Evolutionary conservation across 2,797 vertebrate species (phyloP), one percentile per base, ranked within the genome.

Genomic region (Enteromius argenteus): DNA sequence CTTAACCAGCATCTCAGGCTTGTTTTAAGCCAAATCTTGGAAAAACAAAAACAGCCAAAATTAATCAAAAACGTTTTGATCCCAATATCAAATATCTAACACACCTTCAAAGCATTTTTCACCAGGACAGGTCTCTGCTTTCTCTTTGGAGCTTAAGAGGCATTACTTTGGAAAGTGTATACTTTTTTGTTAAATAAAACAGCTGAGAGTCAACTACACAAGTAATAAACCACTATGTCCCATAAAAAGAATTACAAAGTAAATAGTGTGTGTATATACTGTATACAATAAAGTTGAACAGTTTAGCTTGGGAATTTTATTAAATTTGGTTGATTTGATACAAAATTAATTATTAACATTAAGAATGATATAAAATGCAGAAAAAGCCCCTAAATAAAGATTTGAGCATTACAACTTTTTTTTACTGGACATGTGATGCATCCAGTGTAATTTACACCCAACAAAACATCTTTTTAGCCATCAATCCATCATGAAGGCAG

Each of bases 71-170:
- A 89, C 3, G 88, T 88, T 89, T 89, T 88, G 88, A 84, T 53
- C 74, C 21, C 8, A 32, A 84, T 88, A 77, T 90, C 87, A 87
- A 94, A 94, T 80, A 86, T 74, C 1, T 30, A 91, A 93, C 87
- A 92, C 89, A 80, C 88, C 91, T 92, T 95, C 91, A 94, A 93
- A 94, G 91, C 90, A 89, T 89, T 89, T 72, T 44, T 87, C 86
- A 86, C 73, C 81, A 85, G 87, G 85, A 88, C 27, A 32, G 78
- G 79, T 90, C 89, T 93, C 82, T 51, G 84, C 19, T 91, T 91
- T 91, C 90, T 89, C 85, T 91, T 88, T 91, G 44, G 58, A 84
- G 88, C 89, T 91, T 89, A 90, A 84, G 85, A 88, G 85, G 72
- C 80, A 81, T 81, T 75, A 84, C 46, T 88, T 84, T 83, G 77